phyloP scores from a whole-genome alignment of 35 echinoderm and acorn worm genomes.

The Apostichopus californicus region DNA sequence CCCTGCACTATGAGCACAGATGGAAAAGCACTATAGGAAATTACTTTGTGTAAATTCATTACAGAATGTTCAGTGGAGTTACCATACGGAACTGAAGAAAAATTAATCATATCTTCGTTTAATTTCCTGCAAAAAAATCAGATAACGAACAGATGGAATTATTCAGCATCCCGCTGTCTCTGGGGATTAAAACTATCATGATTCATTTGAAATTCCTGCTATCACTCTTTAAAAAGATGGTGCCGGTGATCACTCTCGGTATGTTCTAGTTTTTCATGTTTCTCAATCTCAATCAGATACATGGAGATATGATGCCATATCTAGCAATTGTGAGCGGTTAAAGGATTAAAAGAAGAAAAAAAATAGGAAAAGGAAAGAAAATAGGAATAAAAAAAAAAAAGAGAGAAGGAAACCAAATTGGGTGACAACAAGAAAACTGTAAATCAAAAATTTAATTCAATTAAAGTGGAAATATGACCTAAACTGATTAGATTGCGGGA shows the following conservation, averaged over 20 bases:
- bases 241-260: neutral
- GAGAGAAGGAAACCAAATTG: neutral
- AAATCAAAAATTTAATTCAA: slow-evolving; percentile 25
- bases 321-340: neutral
- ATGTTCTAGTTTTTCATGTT: slow-evolving; percentile 11
- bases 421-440: slow-evolving; percentile 8
- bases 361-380: neutral
- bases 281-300: neutral
- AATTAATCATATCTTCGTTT: slow-evolving; percentile 15
- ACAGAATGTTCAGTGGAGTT: neutral
- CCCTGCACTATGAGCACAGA: neutral
- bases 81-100: neutral
- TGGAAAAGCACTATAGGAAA: neutral
- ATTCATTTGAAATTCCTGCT: neutral
- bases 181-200: neutral
- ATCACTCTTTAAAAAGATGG: neutral
- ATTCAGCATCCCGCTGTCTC: neutral
- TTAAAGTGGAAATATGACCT: slow-evolving; percentile 15
- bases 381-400: neutral
- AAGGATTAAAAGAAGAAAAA: neutral
- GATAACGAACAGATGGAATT: slow-evolving; percentile 18
- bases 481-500: slow-evolving; percentile 13
- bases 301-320: neutral
- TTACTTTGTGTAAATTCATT: neutral
- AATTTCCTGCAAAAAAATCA: slow-evolving; percentile 2